A percentile compares a stretch with the other conserved stretches of the same genome.
Conservation (phyloP, 2,797 vertebrate genomes). For the Synaphobranchus kaupii region DNA sequence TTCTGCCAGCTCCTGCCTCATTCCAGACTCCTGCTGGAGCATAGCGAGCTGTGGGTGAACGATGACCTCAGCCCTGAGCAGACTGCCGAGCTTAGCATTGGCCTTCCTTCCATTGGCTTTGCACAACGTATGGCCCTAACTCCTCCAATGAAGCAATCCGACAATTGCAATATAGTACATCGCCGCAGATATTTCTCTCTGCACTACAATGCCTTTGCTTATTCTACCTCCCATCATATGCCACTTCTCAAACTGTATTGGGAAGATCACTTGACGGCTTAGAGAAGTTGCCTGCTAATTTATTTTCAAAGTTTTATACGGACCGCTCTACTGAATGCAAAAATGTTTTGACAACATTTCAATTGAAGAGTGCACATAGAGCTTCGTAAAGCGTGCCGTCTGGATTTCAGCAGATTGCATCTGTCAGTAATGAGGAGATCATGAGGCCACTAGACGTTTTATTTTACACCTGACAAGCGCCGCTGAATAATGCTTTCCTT, state of each 20-base stretch:
- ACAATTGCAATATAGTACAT: slow-evolving; percentile 41
- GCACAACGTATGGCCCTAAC: slow-evolving; percentile 15
- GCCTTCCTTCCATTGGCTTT: background rate
- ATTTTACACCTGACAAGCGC: slow-evolving; percentile 18
- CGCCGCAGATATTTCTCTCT: slow-evolving; percentile 38
- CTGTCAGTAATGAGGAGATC: background rate
- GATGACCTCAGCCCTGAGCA: slow-evolving; percentile 36
- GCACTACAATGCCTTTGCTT: background rate
- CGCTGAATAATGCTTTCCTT: slow-evolving; percentile 15
- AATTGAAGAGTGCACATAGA: background rate
- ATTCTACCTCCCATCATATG: slow-evolving; percentile 9
- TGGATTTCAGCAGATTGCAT: slow-evolving; percentile 38
- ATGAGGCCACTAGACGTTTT: background rate
- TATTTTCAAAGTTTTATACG: background rate
- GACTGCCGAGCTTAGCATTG: background rate
- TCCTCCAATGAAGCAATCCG: slow-evolving; percentile 33
- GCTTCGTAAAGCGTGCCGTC: slow-evolving; percentile 45
- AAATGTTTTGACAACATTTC: background rate
- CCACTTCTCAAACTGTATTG: slow-evolving; percentile 20
- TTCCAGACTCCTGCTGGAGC: slow-evolving; percentile 27
- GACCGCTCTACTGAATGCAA: background rate
- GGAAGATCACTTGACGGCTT: slow-evolving; percentile 29
- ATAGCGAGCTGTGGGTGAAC: slow-evolving; percentile 28
- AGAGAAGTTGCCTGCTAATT: background rate
- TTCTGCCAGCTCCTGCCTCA: slow-evolving; percentile 24